Percentiles rank a stretch among this genome's conserved stretches.
phyloP scores from a whole-genome alignment of 2,113 vertebrate genomes.

The Periophthalmus modestus region DNA sequence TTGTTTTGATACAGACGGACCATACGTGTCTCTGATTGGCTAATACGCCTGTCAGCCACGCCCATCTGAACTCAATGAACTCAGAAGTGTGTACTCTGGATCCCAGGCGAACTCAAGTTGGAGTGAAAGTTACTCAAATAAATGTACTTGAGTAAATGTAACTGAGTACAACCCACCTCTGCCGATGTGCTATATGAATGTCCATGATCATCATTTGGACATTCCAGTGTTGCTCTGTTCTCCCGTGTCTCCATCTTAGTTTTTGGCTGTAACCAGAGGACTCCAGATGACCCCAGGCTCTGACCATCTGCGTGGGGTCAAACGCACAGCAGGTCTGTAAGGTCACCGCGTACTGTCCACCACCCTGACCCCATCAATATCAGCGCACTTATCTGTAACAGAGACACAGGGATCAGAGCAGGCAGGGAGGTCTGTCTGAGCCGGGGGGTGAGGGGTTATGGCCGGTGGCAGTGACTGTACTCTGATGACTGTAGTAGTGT shows the following conservation, averaged over 20 bases:
- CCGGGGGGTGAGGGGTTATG: conserved; percentile 25
- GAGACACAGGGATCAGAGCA: conserved; percentile 48
- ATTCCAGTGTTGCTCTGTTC: neutral
- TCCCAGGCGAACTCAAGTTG: too few species aligned
- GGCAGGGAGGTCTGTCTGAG: conserved; percentile 23
- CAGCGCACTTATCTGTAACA: conserved; percentile 68
- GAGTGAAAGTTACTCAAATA: too few species aligned
- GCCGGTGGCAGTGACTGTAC: conserved; percentile 16
- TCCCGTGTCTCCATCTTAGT: neutral
- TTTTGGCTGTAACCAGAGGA: neutral
- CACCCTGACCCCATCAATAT: conserved; percentile 54
- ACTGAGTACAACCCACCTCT: too few species aligned
- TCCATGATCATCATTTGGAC: neutral
- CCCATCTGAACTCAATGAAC: too few species aligned
- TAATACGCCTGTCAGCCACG: too few species aligned
- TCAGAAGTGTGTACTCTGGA: too few species aligned
- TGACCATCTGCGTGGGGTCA: conserved; percentile 55
- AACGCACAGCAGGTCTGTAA: conserved; percentile 38
- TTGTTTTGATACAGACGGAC: too few species aligned
- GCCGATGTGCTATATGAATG: too few species aligned
- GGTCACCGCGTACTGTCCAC: conserved; percentile 46
- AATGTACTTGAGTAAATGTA: too few species aligned
- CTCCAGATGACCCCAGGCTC: neutral
- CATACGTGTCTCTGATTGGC: too few species aligned
- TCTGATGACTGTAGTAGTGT: conserved; percentile 20